Conservation (phyloP, 2,797 vertebrate species). For the Megaceryle alcyon region DNA sequence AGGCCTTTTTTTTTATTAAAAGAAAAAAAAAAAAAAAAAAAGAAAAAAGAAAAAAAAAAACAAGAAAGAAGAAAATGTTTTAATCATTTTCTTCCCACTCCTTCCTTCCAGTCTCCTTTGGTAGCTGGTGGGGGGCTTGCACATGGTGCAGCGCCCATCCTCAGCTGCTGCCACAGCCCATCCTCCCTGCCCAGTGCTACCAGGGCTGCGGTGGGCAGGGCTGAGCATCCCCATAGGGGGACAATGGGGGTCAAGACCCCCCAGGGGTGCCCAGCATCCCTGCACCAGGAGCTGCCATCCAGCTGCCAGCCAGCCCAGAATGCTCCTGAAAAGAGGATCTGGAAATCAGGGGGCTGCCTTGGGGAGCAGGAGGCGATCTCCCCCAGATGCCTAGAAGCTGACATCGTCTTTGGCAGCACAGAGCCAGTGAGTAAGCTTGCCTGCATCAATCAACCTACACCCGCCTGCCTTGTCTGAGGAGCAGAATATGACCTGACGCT, state of each 20-base stretch:
- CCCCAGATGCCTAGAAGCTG: slow-evolving; percentile 21
- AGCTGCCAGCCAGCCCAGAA: neutral
- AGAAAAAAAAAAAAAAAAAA: neutral
- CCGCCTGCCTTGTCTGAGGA: neutral
- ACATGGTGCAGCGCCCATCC: neutral
- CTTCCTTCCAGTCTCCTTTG: slow-evolving; percentile 35
- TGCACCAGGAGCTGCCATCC: neutral
- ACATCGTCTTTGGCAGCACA: slow-evolving; percentile 34
- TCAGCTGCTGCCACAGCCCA: fast-evolving
- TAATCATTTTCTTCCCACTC: slow-evolving; percentile 64
- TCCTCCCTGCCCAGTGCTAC: neutral
- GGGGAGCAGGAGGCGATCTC: neutral
- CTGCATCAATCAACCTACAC: neutral
- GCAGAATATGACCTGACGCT: neutral
- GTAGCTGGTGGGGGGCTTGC: neutral
- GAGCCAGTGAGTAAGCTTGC: neutral
- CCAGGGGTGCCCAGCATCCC: neutral
- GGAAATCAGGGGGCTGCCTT: neutral
- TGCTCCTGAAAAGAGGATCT: neutral
- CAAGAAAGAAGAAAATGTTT: neutral
- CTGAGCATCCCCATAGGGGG: neutral
- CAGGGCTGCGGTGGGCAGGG: neutral
- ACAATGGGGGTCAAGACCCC: neutral
- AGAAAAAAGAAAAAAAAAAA: too few species aligned
- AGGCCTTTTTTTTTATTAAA: neutral